Percentiles rank a stretch among this genome's conserved stretches.
Evolutionary conservation across 1,140 invertebrate species (phyloP).

Genomic region (Aphaenogaster rudis): DNA sequence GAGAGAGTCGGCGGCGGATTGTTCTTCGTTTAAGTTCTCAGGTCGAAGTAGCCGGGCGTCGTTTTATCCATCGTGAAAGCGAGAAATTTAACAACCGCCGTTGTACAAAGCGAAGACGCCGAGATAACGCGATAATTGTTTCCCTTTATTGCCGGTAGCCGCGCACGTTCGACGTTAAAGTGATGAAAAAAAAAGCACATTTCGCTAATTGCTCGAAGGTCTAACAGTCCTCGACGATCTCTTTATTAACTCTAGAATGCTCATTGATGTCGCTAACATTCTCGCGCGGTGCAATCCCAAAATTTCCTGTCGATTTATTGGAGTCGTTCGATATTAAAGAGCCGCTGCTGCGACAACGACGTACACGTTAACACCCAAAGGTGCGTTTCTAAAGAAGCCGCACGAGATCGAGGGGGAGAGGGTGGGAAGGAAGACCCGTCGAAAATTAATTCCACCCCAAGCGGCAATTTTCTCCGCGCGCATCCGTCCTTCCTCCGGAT

Average conservation of each 20-base stretch:
- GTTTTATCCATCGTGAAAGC: constrained; percentile 45
- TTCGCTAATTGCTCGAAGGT: neutral
- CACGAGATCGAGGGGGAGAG: neutral
- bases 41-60: constrained; percentile 57
- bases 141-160: constrained; percentile 25
- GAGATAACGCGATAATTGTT: constrained; percentile 56
- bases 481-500: constrained; percentile 67
- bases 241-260: neutral
- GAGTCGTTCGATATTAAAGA: neutral
- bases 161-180: constrained; percentile 42
- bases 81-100: constrained; percentile 63
- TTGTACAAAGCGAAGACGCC: constrained; percentile 48
- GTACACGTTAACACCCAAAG: constrained; percentile 20
- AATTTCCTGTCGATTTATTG: neutral
- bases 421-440: neutral
- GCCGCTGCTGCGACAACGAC: neutral
- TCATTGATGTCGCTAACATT: neutral
- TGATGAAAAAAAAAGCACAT: constrained; percentile 12
- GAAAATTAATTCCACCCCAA: constrained; percentile 58
- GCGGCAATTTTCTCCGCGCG: constrained; percentile 65
- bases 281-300: neutral
- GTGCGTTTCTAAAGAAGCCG: neutral
- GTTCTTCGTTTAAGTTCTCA: constrained; percentile 63
- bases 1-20: constrained; percentile 54
- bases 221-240: neutral